These are phyloP conservation scores for Cherax quadricarinatus DNA, from an alignment of 1,140 invertebrate species.

Conservation along the genomic window DNA sequence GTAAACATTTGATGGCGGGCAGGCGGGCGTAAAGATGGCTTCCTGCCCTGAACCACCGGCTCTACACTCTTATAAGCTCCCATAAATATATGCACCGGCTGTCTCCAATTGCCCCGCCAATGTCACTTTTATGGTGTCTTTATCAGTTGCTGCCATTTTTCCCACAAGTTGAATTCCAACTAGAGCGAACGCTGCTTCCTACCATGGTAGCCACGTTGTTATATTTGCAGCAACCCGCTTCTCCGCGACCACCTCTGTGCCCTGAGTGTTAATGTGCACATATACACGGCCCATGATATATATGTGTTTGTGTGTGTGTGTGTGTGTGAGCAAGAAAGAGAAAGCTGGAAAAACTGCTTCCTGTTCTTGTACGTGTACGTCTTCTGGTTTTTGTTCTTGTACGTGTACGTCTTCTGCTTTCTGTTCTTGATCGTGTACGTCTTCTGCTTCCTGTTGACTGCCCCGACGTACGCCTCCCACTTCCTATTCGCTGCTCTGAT, in stretches of 20 bases:
- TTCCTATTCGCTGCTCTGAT: no score
- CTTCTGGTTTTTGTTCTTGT: no score
- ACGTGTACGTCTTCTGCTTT: no score
- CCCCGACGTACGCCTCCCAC: no score
- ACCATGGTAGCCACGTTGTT: neutral
- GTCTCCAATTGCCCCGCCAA: slow-evolving; percentile 35
- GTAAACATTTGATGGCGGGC: slow-evolving; percentile 6
- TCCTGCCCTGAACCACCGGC: neutral
- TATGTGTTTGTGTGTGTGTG: no score
- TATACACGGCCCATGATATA: neutral
- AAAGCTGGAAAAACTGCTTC: no score
- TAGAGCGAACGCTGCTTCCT: neutral
- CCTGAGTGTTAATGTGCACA: neutral
- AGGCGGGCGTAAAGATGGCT: neutral
- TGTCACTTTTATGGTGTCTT: slow-evolving; percentile 33
- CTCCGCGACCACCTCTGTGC: neutral
- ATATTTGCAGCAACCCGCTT: neutral
- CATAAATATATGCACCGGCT: slow-evolving; percentile 33
- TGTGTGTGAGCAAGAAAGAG: no score
- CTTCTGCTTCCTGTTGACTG: no score
- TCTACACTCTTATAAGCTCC: slow-evolving; percentile 4
- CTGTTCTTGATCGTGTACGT: no score
- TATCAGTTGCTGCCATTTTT: slow-evolving; percentile 34
- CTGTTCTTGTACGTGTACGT: no score
- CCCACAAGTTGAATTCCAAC: neutral